A percentile compares a stretch with the other conserved stretches of the same genome.
phyloP scores from a whole-genome alignment of 1,140 invertebrate species.

The Diprion similis region DNA sequence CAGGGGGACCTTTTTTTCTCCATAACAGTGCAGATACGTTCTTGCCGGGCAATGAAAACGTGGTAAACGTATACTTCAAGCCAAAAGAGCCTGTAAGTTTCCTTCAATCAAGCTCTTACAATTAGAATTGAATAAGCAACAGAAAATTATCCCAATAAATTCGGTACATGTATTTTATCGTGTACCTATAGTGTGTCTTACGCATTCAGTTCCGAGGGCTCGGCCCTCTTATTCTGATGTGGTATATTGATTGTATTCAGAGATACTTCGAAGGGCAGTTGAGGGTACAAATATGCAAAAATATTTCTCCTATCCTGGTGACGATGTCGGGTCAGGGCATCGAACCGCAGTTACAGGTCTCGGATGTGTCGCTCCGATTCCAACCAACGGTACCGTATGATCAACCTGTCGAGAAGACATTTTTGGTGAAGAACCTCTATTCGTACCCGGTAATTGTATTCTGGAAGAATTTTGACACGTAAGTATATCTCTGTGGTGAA shows the following conservation, averaged over 20 bases:
- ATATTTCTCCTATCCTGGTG: constrained; percentile 36
- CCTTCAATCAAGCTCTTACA: constrained; percentile 18
- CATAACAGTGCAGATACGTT: constrained; percentile 23
- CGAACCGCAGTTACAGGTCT: constrained; percentile 48
- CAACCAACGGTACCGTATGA: constrained; percentile 47
- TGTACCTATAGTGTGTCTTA: too few relatives aligned
- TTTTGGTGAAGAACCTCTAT: constrained; percentile 53
- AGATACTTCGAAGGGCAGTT: constrained; percentile 37
- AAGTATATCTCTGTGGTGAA: constrained; percentile 28
- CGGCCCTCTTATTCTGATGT: constrained; percentile 29
- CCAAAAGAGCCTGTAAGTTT: constrained; percentile 36
- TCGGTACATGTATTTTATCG: too few relatives aligned
- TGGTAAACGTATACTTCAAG: constrained; percentile 41
- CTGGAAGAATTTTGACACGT: constrained; percentile 58
- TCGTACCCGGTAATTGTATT: constrained; percentile 53
- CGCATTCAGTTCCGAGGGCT: too few relatives aligned
- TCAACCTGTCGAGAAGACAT: constrained; percentile 32
- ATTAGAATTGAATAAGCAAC: too few relatives aligned
- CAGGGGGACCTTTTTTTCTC: constrained; percentile 35
- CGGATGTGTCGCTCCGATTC: constrained; percentile 45
- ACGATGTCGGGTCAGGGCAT: constrained; percentile 47
- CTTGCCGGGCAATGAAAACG: constrained; percentile 25
- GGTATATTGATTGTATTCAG: constrained; percentile 38
- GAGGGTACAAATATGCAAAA: constrained; percentile 42
- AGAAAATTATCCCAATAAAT: too few relatives aligned